Evolutionary conservation across 2,113 vertebrate species (phyloP).

Genomic region (Notiomystis cincta): DNA sequence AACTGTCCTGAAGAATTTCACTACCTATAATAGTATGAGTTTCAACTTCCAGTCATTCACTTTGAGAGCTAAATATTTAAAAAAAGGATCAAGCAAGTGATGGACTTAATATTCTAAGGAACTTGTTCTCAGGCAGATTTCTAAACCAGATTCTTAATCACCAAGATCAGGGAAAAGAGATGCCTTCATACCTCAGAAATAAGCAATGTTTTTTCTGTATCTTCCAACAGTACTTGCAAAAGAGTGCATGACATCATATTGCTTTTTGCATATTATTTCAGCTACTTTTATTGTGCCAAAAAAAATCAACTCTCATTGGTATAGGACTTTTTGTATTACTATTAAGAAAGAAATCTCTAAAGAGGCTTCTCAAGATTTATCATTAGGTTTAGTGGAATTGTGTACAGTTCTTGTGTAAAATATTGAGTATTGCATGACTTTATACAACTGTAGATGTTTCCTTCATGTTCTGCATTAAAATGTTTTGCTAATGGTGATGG

Average conservation of each 20-base stretch:
- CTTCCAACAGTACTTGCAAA: neutral
- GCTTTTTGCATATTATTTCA: neutral
- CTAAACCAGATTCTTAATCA: neutral
- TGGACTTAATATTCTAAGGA: neutral
- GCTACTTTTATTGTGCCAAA: neutral
- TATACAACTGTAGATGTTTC: neutral
- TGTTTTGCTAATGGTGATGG: neutral
- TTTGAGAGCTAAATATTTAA: neutral
- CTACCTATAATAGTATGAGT: neutral
- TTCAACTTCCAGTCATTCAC: neutral
- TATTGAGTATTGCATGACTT: neutral
- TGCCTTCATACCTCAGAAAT: neutral
- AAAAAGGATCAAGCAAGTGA: neutral
- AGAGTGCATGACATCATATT: neutral
- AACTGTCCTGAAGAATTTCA: neutral
- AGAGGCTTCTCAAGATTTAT: neutral
- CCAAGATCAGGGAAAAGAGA: neutral
- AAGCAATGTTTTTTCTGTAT: neutral
- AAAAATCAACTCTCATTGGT: neutral
- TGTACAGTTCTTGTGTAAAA: neutral
- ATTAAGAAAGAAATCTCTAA: neutral
- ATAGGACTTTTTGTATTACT: neutral
- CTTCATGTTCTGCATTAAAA: neutral
- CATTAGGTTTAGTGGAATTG: neutral
- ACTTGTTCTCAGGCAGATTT: neutral